Conservation (phyloP, 2,113 vertebrate genomes). For the Callospermophilus lateralis region DNA sequence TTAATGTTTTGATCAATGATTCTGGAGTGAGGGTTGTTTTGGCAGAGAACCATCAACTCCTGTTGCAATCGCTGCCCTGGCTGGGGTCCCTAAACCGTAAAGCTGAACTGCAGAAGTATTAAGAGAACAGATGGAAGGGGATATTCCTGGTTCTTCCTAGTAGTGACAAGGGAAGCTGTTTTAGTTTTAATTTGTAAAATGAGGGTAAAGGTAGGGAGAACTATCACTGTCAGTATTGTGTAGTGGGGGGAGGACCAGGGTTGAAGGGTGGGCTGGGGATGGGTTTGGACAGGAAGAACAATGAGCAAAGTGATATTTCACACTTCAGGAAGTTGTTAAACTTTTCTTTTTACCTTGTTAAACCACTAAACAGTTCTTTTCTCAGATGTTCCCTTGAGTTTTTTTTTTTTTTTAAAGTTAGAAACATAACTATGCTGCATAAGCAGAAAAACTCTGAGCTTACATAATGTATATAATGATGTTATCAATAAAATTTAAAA, state of each 20-base stretch:
- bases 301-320: neutral
- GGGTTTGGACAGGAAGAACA: neutral
- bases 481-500: slow-evolving; percentile 71
- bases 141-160: slow-evolving; percentile 6
- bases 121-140: neutral
- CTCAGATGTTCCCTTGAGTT: neutral
- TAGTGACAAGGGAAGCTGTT: neutral
- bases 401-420: slow-evolving; percentile 54
- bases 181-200: neutral
- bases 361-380: slow-evolving; percentile 14
- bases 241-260: neutral
- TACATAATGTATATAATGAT: slow-evolving; percentile 64
- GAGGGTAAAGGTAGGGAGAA: neutral
- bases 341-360: neutral
- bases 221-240: neutral
- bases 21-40: neutral
- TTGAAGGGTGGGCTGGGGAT: neutral
- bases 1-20: neutral
- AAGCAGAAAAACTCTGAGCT: slow-evolving; percentile 70
- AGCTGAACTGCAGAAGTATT: neutral
- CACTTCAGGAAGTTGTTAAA: neutral
- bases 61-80: neutral
- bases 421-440: slow-evolving; percentile 31
- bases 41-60: neutral
- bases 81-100: neutral